These are phyloP conservation scores for Leptinotarsa rubiginosa DNA, from an alignment of 2,888 invertebrate genomes.

Conservation along the genomic window DNA sequence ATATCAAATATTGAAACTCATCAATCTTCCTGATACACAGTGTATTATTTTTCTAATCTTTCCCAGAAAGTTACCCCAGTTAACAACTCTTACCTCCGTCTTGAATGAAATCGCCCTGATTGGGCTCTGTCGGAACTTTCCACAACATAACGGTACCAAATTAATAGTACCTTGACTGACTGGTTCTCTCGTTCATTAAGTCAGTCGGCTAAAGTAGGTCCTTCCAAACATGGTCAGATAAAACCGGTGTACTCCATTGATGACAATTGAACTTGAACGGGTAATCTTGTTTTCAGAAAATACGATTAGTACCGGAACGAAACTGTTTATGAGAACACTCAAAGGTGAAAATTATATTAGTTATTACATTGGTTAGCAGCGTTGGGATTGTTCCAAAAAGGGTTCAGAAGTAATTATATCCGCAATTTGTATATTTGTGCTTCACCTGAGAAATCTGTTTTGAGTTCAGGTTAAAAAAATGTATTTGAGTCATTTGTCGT, in stretches of 20 bases:
- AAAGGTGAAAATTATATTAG: not conserved
- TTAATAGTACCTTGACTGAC: conserved; percentile 36
- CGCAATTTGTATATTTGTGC: too few relatives aligned
- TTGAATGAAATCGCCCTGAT: conserved; percentile 21
- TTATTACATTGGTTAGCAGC: too few relatives aligned
- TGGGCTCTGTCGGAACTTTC: conserved; percentile 35
- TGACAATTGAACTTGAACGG: conserved; percentile 21
- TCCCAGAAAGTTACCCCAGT: not conserved
- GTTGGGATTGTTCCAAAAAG: too few relatives aligned
- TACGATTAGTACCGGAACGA: not conserved
- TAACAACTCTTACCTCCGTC: not conserved
- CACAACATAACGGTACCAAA: conserved; percentile 33
- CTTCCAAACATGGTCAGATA: conserved; percentile 34
- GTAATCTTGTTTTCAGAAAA: conserved; percentile 2
- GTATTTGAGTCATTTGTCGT: too few relatives aligned
- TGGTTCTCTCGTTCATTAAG: conserved; percentile 37
- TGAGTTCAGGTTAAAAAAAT: too few relatives aligned
- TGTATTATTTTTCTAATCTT: not conserved
- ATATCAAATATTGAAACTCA: too few relatives aligned
- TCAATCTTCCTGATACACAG: not conserved
- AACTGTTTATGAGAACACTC: not conserved
- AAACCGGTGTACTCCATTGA: conserved; percentile 35
- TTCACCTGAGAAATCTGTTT: too few relatives aligned
- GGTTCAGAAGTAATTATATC: too few relatives aligned
- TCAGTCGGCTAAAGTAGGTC: conserved; percentile 42